Evolutionary conservation across 2,113 vertebrate species (phyloP), one percentile per base, ranked within the genome.

Genomic region (Caranx ignobilis): DNA sequence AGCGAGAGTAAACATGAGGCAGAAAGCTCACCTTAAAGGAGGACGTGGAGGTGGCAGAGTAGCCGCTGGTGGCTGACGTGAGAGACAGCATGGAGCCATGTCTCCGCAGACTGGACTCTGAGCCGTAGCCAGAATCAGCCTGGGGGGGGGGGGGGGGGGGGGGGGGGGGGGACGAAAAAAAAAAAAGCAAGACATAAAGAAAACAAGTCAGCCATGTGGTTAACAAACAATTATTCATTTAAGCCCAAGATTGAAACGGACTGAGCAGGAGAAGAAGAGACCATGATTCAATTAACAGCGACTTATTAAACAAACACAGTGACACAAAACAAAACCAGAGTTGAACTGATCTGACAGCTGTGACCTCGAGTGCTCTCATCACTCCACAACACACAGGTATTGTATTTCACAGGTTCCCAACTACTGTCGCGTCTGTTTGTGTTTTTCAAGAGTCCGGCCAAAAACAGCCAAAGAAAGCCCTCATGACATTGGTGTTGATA

Each of bases 1-100:
- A 16, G 63, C 35, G 4, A 19, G 5, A 39, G 67, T 50, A 26
- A 73, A 62, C n/a, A 75, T 39, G 8, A 52, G 7, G 3, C 8
- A 32, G 52, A 66, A 57, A 34, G 13, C 94, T 87, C 62, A 98
- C 98, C 96, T 98, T 99, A 92, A 99, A 99, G 2, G 98, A 99
- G 73, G 98, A 99, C 0, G 98, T 96, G 84, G 98, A 99, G 67
- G 98, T 98, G 10, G 98, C 97, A 13, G 98, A 99, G 91, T 96
- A 98, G 39, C 97, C 95, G 83, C 98, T 99, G 87, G 97, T 96
- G 88, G 97, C 98, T 41, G 98, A 99, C 1, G 97, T 96, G 82
- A 99, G 96, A 37, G 98, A 99, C 48, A 98, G 95, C 97, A 98
- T 97, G 73, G 98, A 99, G 87, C 97, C 97, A 87, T 99, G 97